phyloP scores from a whole-genome alignment of 2,113 vertebrate species.

The Cyanocitta stelleri region DNA sequence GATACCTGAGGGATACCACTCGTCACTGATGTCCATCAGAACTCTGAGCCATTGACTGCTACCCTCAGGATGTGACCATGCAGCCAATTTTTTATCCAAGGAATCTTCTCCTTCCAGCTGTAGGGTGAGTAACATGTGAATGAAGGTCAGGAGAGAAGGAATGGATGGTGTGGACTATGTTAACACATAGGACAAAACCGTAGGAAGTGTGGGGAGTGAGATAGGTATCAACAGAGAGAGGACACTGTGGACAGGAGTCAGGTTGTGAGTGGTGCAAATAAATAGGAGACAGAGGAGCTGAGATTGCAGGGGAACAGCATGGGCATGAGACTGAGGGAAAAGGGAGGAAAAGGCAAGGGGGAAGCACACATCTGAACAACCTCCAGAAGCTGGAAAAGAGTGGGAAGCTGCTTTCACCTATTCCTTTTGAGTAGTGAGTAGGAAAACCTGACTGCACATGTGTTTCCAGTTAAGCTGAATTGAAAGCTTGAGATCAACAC shows the following conservation, averaged over 20 bases:
- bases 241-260: background rate
- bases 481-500: background rate
- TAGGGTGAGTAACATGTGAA: background rate
- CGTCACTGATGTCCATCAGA: background rate
- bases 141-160: background rate
- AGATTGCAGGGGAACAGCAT: rapidly evolving
- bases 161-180: background rate
- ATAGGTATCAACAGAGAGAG: background rate
- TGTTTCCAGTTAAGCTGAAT: background rate
- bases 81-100: background rate
- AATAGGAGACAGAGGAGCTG: background rate
- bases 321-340: background rate
- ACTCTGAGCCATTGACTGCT: background rate
- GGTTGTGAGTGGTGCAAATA: background rate
- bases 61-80: background rate
- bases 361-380: background rate
- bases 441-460: background rate
- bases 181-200: background rate
- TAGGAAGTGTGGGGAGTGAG: rapidly evolving
- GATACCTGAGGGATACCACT: background rate
- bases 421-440: background rate
- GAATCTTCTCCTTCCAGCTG: background rate
- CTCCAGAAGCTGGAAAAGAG: background rate
- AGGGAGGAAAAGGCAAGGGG: background rate
- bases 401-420: background rate